These are phyloP conservation scores for Rousettus madagascariensis DNA, from an alignment of 2,797 vertebrate species.

Conservation along the genomic window DNA sequence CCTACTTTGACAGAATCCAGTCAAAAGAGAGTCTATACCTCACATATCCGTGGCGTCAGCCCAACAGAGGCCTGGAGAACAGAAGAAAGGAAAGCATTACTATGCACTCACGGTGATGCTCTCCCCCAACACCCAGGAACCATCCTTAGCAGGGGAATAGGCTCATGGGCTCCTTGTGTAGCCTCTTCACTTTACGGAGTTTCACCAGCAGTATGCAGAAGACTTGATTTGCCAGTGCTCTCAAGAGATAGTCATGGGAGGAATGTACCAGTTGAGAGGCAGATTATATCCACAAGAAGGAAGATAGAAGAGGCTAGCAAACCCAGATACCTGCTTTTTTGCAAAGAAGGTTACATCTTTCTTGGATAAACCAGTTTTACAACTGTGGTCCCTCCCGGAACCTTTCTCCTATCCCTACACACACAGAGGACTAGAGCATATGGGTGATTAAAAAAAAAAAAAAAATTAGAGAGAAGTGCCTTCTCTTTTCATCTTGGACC, in stretches of 20 bases:
- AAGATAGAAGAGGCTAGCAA: neutral
- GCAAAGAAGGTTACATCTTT: neutral
- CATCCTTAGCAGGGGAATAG: neutral
- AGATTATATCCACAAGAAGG: neutral
- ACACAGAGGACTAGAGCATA: neutral
- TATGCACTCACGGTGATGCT: neutral
- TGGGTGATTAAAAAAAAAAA: neutral
- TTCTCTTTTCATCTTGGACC: constrained; percentile 1
- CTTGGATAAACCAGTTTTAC: neutral
- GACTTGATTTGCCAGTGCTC: neutral
- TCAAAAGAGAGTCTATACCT: constrained; percentile 86
- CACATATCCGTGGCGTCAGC: constrained; percentile 96
- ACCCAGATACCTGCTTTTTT: neutral
- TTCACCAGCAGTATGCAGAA: neutral
- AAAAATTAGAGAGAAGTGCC: neutral
- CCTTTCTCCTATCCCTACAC: neutral
- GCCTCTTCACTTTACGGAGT: neutral
- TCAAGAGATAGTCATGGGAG: neutral
- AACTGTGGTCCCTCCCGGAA: neutral
- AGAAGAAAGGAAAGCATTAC: constrained; percentile 56
- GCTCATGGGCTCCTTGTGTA: neutral
- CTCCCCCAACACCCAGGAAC: neutral
- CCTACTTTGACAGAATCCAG: constrained; percentile 55
- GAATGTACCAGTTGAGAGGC: neutral
- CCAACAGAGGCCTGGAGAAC: constrained; percentile 91